Base-by-base conservation (phyloP, 2,888 invertebrate species). In the Mayetiola destructor region DNA sequence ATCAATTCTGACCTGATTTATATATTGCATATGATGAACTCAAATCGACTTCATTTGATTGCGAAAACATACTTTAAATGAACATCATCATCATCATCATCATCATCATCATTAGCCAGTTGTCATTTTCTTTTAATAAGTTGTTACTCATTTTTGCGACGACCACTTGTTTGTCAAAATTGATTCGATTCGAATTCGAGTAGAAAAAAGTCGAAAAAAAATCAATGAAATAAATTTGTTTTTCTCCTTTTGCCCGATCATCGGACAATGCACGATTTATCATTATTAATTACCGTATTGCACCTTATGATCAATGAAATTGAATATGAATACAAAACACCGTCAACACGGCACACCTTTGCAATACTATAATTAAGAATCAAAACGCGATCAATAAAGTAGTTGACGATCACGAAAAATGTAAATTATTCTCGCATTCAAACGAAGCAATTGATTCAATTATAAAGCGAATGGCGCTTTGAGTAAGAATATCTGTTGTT, bases 361-460 rank as follows among this genome's bases (percentile, higher is more conserved):
- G n/a, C n/a, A n/a, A n/a, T n/a, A n/a, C n/a, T n/a, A n/a, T n/a
- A n/a, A n/a, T 48, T 9, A 27, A 27, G 14, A 48, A 9, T 3
- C 12, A 21, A 21, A 40, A 5, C 20, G 20, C 3, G 40, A 2
- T 12, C 20, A 3, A 39, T 4, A 39, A 39, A 37, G 4, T 16
- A 37, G 16, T 27, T 27, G 48, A 42, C 23, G 48, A 48, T 48
- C 48, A 48, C 48, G 48, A 48, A 48, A 48, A 48, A 48, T 48
- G 27, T 48, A 48, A 48, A 48, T 48, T 23, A 48, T 27, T 48
- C 27, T 48, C n/a, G n/a, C n/a, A n/a, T n/a, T n/a, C n/a, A n/a
- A n/a, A n/a, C 5, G 2, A 40, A 14, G 16, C 27, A 16, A 18
- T 48, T 48, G 27, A 27, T 27, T 48, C 27, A 48, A 48, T 48